Conservation (phyloP, 2,888 invertebrate species). For the Tridacna gigas region DNA sequence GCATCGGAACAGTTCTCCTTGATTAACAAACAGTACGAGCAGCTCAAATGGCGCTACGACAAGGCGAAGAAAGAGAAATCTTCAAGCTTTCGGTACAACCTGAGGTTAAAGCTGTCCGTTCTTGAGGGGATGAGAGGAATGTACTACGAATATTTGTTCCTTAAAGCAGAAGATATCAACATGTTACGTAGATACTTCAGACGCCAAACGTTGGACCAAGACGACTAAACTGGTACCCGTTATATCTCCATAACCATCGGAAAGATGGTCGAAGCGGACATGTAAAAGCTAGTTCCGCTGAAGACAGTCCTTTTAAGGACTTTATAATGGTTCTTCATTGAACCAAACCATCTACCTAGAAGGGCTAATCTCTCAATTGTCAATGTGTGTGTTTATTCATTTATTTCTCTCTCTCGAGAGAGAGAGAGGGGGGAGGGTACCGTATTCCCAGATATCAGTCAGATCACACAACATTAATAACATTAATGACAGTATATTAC, state of each 20-base stretch:
- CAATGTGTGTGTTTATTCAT: too few species aligned
- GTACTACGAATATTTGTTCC: conserved; percentile 21
- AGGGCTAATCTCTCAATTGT: background rate
- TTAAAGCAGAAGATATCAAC: conserved; percentile 22
- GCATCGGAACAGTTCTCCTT: conserved; percentile 21
- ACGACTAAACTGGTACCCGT: too few species aligned
- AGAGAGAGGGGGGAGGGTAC: too few species aligned
- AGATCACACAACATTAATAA: too few species aligned
- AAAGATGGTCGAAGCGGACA: background rate
- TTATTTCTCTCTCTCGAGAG: too few species aligned
- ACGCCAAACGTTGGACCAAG: background rate
- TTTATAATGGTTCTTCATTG: conserved; percentile 17
- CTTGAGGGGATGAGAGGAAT: conserved; percentile 11
- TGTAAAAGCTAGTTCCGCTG: background rate
- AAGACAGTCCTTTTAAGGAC: conserved; percentile 22
- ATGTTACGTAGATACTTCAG: conserved; percentile 16
- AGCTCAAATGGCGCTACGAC: conserved; percentile 24
- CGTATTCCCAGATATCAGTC: too few species aligned
- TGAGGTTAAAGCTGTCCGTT: conserved; percentile 19
- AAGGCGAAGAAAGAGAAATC: conserved; percentile 8
- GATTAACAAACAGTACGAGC: conserved; percentile 17
- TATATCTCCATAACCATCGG: too few species aligned
- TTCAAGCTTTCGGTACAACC: conserved; percentile 7
- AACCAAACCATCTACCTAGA: background rate
- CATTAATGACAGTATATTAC: too few species aligned